Evolutionary conservation across 2,888 invertebrate species (phyloP), one percentile per base, ranked within the genome.

Genomic region (Amorpha juglandis): DNA sequence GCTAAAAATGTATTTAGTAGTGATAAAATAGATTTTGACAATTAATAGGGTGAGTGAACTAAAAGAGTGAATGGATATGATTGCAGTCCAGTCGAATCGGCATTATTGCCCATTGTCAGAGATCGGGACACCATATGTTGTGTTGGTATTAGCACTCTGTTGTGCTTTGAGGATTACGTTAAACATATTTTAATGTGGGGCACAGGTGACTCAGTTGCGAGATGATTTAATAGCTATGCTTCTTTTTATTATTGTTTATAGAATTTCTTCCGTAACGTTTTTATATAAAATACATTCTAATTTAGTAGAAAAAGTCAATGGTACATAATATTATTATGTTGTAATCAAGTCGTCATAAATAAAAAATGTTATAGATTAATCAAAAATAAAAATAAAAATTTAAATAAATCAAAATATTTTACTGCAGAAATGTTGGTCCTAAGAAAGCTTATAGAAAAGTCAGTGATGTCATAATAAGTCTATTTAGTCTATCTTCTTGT

Each of bases 31-130:
- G 78, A 81, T 82, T 84, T 80, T 77, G 79, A 82, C 88, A 86
- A 89, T 91, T 91, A 91, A 89, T 89, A 88, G 91, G 91, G 89
- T 88, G 89, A 88, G 84, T 86, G 89, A 89, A 90, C 86, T 83
- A 86, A 84, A 84, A 84, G 81, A 80, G 77, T 71, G 87, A 87
- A 86, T 81, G 77, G 75, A 83, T 81, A 90, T 89, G 90, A 90
- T 90, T 89, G 87, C 84, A 82, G 82, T 78, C 77, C 72, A 80
- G 51, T 62, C 33, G 62, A 53, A 62, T 63, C 47, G 52, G 42
- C 66, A 83, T 82, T 79, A 74, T 71, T 68, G 68, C 67, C 75
- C 69, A 82, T 87, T 91, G 89, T 91, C 84, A 78, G 78, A 78
- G 80, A 82, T 83, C 81, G 79, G 71, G 73, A 77, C 79, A 89